Percentiles rank a stretch among this genome's conserved stretches.
Evolutionary conservation across 2,113 vertebrate species (phyloP).

Genomic region (Scartelaos histophorus): DNA sequence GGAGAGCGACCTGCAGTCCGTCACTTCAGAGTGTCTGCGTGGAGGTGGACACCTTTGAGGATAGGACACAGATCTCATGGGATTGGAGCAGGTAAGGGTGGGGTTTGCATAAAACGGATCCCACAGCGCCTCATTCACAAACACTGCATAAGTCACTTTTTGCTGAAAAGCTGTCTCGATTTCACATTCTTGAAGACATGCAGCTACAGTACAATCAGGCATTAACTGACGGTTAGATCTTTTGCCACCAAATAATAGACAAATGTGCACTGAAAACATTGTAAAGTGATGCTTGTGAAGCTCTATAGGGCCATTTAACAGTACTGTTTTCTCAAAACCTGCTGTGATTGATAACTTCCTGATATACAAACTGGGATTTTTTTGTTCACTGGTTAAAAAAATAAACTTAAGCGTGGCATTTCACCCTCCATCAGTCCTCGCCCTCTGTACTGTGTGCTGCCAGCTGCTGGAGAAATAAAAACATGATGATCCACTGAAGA

Average conservation of each 20-base stretch:
- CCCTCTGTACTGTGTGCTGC: neutral
- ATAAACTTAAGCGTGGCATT: neutral
- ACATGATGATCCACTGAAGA: conserved; percentile 1
- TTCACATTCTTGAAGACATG: conserved; percentile 68
- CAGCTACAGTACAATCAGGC: neutral
- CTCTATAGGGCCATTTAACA: neutral
- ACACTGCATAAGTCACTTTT: conserved; percentile 36
- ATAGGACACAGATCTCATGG: neutral
- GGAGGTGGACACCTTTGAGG: conserved; percentile 11
- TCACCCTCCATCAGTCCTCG: neutral
- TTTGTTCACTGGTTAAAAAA: neutral
- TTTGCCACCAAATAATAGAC: neutral
- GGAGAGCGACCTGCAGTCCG: neutral
- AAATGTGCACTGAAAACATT: conserved; percentile 1
- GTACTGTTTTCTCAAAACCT: neutral
- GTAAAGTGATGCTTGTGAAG: neutral
- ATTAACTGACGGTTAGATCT: neutral
- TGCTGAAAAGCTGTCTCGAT: conserved; percentile 21
- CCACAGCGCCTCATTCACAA: conserved; percentile 5
- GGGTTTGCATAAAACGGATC: conserved; percentile 51
- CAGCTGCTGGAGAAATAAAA: conserved; percentile 4
- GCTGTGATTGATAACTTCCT: neutral
- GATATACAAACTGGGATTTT: neutral
- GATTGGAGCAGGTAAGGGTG: neutral
- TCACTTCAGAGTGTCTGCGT: conserved; percentile 5